A percentile compares a stretch with the other conserved stretches of the same genome.
Evolutionary conservation across 2,888 invertebrate genomes (phyloP).

Genomic region (Dasypolia templi): DNA sequence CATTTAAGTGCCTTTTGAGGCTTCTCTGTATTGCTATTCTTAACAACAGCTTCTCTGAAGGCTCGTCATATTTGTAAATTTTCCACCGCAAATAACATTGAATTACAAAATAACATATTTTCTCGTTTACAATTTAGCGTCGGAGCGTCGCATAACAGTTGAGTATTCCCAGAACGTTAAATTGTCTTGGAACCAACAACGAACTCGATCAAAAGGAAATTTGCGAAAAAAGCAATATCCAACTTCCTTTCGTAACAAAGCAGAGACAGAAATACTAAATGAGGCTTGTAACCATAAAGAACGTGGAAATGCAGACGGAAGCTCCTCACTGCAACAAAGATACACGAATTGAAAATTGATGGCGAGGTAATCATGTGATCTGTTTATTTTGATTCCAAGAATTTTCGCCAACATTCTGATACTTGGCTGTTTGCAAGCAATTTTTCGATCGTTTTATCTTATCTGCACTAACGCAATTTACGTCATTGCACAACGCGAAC

Average conservation of each 20-base stretch:
- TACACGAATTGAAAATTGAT: conserved; percentile 47
- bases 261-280: conserved; percentile 62
- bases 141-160: conserved; percentile 35
- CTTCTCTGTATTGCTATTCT: conserved; percentile 29
- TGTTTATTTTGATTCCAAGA: conserved; percentile 42
- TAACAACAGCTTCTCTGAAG: conserved; percentile 27
- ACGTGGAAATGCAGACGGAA: conserved; percentile 59
- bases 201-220: conserved; percentile 63
- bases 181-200: conserved; percentile 54
- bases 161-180: conserved; percentile 56
- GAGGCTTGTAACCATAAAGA: conserved; percentile 64
- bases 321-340: conserved; percentile 50
- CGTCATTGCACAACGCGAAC: conserved; percentile 51
- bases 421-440: conserved; percentile 34
- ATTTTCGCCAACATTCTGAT: conserved; percentile 13
- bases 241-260: conserved; percentile 61
- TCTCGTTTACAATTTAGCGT: conserved; percentile 49
- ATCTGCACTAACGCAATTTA: conserved; percentile 56
- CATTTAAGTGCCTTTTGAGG: conserved; percentile 41
- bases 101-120: conserved; percentile 45
- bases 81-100: conserved; percentile 38
- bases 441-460: conserved; percentile 43
- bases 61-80: conserved; percentile 25
- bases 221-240: conserved; percentile 60
- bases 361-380: conserved; percentile 55